Conservation (phyloP, 2,797 vertebrate genomes). For the Bucorvus abyssinicus region DNA sequence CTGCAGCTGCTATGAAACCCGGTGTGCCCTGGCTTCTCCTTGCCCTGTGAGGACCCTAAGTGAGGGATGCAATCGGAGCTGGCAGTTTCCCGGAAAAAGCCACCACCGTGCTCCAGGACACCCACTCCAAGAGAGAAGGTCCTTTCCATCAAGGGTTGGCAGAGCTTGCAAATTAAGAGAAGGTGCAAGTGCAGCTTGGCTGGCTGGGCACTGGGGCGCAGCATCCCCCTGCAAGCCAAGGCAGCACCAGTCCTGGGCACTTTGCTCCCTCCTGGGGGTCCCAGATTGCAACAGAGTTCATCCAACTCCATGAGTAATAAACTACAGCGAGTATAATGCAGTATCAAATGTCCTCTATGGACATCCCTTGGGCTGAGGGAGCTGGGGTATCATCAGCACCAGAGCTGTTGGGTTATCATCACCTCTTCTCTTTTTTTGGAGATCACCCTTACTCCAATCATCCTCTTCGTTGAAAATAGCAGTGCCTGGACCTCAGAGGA, state of each 20-base stretch:
- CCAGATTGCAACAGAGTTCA: too few species aligned
- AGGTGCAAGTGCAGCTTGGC: not conserved
- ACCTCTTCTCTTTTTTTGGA: not conserved
- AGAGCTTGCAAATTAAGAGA: not conserved
- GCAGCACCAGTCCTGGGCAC: accelerated
- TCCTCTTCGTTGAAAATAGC: not conserved
- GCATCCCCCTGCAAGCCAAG: not conserved
- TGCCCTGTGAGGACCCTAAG: not conserved
- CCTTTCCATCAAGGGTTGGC: not conserved
- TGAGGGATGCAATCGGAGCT: not conserved
- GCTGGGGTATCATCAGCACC: too few species aligned
- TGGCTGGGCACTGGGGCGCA: not conserved
- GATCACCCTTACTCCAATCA: not conserved
- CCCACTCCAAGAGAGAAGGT: not conserved
- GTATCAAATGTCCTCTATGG: not conserved
- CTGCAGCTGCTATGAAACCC: not conserved
- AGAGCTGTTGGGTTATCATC: not conserved
- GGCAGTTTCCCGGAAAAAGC: not conserved
- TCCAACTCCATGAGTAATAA: not conserved
- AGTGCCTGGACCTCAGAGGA: not conserved
- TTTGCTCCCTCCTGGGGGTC: not conserved
- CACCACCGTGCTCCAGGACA: not conserved
- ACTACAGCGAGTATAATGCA: not conserved
- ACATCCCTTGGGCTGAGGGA: not conserved
- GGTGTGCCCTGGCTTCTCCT: not conserved